phyloP scores from a whole-genome alignment of 1,140 invertebrate species.

The Gryon sp. region DNA sequence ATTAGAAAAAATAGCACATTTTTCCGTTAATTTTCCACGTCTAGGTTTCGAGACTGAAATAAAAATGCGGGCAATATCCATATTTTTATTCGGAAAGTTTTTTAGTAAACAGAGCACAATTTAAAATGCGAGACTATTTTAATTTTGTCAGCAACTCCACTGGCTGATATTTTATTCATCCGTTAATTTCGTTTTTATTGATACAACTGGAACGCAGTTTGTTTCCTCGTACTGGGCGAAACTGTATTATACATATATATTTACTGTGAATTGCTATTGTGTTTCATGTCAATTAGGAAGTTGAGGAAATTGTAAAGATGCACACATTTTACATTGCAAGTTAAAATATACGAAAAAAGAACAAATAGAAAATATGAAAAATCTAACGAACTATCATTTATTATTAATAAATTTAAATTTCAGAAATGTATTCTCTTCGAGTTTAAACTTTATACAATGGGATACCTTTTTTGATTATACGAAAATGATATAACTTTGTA shows the following conservation, averaged over 20 bases:
- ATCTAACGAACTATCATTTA: no score
- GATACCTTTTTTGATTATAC: no score
- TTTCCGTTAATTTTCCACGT: no score
- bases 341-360: neutral
- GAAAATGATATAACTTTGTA: no score
- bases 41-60: no score
- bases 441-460: no score
- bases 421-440: no score
- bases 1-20: no score
- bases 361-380: constrained; percentile 2
- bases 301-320: neutral
- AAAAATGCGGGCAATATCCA: neutral
- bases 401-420: no score
- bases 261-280: neutral
- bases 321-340: neutral
- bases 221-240: neutral
- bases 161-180: constrained; percentile 24
- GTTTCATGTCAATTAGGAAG: neutral
- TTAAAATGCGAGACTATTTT: constrained; percentile 12
- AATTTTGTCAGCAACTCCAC: constrained; percentile 1
- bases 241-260: constrained; percentile 3
- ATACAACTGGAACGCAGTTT: constrained; percentile 14
- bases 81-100: constrained; percentile 12
- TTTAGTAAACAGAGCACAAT: constrained; percentile 7
- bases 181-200: constrained; percentile 26